Evolutionary conservation across 2,113 vertebrate genomes (phyloP).

Genomic region (Antennarius striatus): DNA sequence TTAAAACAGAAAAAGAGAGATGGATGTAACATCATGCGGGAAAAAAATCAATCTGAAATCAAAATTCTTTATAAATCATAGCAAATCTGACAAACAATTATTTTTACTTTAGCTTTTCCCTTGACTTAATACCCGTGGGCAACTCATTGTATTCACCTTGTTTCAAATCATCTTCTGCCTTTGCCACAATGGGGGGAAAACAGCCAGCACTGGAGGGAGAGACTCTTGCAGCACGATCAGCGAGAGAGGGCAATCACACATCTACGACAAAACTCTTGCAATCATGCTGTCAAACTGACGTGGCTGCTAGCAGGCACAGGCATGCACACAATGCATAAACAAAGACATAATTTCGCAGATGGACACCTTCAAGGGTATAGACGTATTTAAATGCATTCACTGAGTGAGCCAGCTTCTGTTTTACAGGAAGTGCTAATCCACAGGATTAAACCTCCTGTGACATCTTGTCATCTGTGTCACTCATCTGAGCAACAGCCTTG

Average conservation of each 20-base stretch:
- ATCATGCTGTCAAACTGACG: slow-evolving; percentile 39
- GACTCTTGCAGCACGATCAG: slow-evolving; percentile 18
- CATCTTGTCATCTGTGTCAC: slow-evolving; percentile 14
- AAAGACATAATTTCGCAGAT: slow-evolving; percentile 3
- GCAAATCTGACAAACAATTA: slow-evolving; percentile 22
- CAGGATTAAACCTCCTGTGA: slow-evolving; percentile 11
- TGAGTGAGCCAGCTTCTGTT: slow-evolving; percentile 11
- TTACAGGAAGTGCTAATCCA: slow-evolving; percentile 14
- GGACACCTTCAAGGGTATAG: neutral
- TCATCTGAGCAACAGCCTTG: slow-evolving; percentile 11
- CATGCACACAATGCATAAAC: slow-evolving; percentile 1
- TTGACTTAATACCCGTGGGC: slow-evolving; percentile 33
- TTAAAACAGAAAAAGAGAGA: slow-evolving; percentile 14
- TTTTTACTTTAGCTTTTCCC: slow-evolving; percentile 20
- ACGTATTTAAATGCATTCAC: neutral
- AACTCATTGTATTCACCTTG: slow-evolving; percentile 33
- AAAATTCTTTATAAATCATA: slow-evolving; percentile 1
- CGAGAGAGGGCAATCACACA: slow-evolving; percentile 38
- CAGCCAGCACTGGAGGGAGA: slow-evolving; percentile 23
- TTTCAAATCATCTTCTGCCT: slow-evolving; percentile 41
- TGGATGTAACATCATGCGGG: slow-evolving; percentile 10
- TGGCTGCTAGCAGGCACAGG: slow-evolving; percentile 1
- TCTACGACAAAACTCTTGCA: slow-evolving; percentile 23
- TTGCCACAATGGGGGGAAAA: slow-evolving; percentile 24
- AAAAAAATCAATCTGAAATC: slow-evolving; percentile 20